Evolutionary conservation across 2,888 invertebrate species (phyloP).

Genomic region (Scaptomyza cyrtandrae): DNA sequence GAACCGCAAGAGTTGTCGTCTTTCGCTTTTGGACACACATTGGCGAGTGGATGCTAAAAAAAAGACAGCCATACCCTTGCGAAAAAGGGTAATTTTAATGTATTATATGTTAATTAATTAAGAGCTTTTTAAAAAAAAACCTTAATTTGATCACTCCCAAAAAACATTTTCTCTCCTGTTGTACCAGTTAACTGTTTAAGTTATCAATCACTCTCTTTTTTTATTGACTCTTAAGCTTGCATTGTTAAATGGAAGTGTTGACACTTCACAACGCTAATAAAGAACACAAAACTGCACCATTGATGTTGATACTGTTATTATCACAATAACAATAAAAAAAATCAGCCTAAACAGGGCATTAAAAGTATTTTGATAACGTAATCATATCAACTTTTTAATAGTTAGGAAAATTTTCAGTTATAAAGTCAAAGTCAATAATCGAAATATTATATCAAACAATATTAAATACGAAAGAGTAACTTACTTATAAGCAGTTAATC

Average conservation of each 20-base stretch:
- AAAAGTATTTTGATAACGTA: background rate
- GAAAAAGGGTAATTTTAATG: too few relatives aligned
- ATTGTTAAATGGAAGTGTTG: background rate
- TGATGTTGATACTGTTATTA: background rate
- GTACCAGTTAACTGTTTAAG: background rate
- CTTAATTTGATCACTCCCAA: background rate
- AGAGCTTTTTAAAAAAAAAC: too few relatives aligned
- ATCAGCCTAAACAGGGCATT: background rate
- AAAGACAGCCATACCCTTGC: background rate
- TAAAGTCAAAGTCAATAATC: too few relatives aligned
- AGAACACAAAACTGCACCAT: background rate
- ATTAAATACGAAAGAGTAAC: too few relatives aligned
- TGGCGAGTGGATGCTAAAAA: too few relatives aligned
- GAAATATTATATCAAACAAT: too few relatives aligned
- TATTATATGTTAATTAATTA: too few relatives aligned
- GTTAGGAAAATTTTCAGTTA: too few relatives aligned
- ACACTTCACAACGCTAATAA: background rate
- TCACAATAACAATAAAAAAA: background rate
- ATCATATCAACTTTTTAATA: too few relatives aligned
- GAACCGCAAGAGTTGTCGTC: conserved; percentile 39
- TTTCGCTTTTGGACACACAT: conserved; percentile 40
- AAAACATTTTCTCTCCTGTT: too few relatives aligned
- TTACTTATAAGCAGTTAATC: background rate
- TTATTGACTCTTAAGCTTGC: background rate
- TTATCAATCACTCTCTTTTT: background rate